Evolutionary conservation across 2,113 vertebrate species (phyloP).

Genomic region (Mustela lutreola): DNA sequence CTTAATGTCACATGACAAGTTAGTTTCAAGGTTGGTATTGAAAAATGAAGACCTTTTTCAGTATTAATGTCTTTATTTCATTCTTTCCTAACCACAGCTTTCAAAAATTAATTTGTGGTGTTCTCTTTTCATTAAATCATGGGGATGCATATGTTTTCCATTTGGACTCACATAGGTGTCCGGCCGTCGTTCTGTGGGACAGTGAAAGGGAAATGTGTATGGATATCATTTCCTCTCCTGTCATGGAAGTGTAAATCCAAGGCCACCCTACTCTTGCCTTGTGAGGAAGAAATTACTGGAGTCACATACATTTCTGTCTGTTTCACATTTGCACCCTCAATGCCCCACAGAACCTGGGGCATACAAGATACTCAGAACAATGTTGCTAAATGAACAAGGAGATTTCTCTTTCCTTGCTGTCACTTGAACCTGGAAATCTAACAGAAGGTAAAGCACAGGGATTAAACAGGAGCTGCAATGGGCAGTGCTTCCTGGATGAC

Average conservation of each 20-base stretch:
- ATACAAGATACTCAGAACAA: not conserved
- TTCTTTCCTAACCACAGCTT: not conserved
- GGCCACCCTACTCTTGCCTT: rapidly evolving
- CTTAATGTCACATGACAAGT: not conserved
- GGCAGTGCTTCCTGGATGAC: not conserved
- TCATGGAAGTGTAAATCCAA: not conserved
- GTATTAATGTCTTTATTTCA: not conserved
- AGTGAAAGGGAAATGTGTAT: not conserved
- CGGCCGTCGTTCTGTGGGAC: not conserved
- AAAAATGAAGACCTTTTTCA: not conserved
- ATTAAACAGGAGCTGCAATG: not conserved
- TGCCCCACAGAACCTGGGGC: not conserved
- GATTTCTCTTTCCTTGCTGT: not conserved
- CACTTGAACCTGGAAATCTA: not conserved
- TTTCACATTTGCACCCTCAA: not conserved
- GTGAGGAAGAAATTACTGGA: not conserved
- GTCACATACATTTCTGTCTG: not conserved
- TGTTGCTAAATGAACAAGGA: not conserved
- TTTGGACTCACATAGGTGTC: not conserved
- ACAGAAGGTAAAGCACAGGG: not conserved
- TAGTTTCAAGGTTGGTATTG: not conserved
- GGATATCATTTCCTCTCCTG: not conserved
- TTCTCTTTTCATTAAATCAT: not conserved
- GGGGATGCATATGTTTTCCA: not conserved
- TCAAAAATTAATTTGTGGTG: not conserved